phyloP scores from a whole-genome alignment of 1,140 invertebrate genomes.

The Procambarus clarkii region DNA sequence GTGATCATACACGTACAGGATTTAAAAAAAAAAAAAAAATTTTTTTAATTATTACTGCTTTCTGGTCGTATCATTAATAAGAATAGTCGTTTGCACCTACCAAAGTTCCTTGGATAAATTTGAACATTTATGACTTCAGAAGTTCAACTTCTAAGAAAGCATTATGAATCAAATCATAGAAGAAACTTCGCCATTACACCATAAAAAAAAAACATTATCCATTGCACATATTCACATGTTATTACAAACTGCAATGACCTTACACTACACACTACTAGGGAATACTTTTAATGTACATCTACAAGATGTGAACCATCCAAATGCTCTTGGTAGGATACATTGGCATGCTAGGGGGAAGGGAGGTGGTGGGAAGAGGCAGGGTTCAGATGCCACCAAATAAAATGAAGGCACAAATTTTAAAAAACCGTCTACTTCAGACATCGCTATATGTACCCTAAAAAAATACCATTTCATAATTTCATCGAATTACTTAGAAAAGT shows the following conservation, averaged over 20 bases:
- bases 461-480: conserved; percentile 13
- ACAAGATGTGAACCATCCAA: conserved; percentile 39
- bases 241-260: conserved; percentile 45
- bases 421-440: conserved; percentile 7
- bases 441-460: conserved; percentile 19
- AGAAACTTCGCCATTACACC: conserved; percentile 16
- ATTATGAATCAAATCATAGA: neutral
- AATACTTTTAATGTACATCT: conserved; percentile 46
- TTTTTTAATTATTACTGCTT: neutral
- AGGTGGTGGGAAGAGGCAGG: neutral
- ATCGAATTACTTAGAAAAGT: conserved; percentile 2
- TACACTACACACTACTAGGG: conserved; percentile 25
- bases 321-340: conserved; percentile 28
- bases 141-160: neutral
- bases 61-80: neutral
- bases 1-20: neutral
- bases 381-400: conserved; percentile 36
- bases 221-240: conserved; percentile 47
- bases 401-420: conserved; percentile 36
- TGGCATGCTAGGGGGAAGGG: conserved; percentile 23
- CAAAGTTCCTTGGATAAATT: neutral
- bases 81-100: neutral
- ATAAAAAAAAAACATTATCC: conserved; percentile 43
- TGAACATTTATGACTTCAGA: neutral
- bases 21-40: neutral